phyloP scores from a whole-genome alignment of 2,113 vertebrate genomes.

The Zingel zingel region DNA sequence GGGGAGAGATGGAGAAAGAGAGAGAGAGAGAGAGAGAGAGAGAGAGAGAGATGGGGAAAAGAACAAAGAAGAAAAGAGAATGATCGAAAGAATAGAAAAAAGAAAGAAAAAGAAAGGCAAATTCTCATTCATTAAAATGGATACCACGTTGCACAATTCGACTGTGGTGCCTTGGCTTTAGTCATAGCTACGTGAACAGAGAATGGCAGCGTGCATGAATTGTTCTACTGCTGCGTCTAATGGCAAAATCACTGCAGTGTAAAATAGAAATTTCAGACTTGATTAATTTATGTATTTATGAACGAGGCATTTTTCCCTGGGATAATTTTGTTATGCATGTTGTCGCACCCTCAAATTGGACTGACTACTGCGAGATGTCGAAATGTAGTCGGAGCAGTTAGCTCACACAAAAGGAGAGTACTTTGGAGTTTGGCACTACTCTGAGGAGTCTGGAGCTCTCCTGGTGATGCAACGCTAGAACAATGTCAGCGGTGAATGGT shows the following conservation, averaged over 20 bases:
- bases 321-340: slow-evolving; percentile 76
- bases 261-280: slow-evolving; percentile 89
- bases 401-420: slow-evolving; percentile 45
- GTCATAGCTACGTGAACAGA: slow-evolving; percentile 86
- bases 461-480: slow-evolving; percentile 66
- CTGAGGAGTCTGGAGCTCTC: slow-evolving; percentile 40
- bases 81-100: slow-evolving; percentile 23
- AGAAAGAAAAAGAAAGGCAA: slow-evolving; percentile 54
- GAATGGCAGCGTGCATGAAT: slow-evolving; percentile 78
- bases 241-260: slow-evolving; percentile 86
- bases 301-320: slow-evolving; percentile 68
- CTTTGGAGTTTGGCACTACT: slow-evolving; percentile 46
- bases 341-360: slow-evolving; percentile 75
- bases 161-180: slow-evolving; percentile 77
- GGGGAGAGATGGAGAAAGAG: background rate
- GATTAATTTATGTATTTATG: slow-evolving; percentile 89
- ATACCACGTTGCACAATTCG: slow-evolving; percentile 70
- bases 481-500: slow-evolving; percentile 72
- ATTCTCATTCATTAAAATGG: slow-evolving; percentile 77
- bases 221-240: slow-evolving; percentile 83
- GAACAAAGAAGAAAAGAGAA: background rate
- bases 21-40: background rate
- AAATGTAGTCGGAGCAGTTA: slow-evolving; percentile 62
- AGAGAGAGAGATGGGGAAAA: background rate
- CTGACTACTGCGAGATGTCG: slow-evolving; percentile 54